A percentile compares a stretch with the other conserved stretches of the same genome.
Conservation (phyloP, 2,797 vertebrate genomes). For the Allobates femoralis region DNA sequence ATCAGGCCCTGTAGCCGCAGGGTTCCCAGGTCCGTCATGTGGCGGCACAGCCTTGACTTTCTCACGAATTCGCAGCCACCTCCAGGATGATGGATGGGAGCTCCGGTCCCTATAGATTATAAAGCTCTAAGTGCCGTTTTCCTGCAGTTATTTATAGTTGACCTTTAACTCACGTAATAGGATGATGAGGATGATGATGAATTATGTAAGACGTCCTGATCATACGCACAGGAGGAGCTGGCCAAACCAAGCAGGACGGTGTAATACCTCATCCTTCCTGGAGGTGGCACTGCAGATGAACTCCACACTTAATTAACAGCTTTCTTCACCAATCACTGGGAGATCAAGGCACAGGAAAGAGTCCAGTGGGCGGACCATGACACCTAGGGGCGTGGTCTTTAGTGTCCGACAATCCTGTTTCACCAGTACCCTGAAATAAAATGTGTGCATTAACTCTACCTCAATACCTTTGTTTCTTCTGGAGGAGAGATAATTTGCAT, state of each 20-base stretch:
- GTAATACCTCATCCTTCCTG: background rate
- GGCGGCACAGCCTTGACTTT: background rate
- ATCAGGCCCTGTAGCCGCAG: background rate
- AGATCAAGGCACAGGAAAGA: too few relatives aligned
- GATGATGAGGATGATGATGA: background rate
- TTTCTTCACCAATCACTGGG: background rate
- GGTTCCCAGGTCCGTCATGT: background rate
- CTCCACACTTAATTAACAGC: background rate
- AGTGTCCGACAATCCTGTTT: too few relatives aligned
- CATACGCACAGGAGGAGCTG: background rate
- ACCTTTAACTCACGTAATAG: background rate
- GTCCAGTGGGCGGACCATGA: too few relatives aligned
- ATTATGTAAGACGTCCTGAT: background rate
- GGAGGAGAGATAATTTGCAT: too few relatives aligned
- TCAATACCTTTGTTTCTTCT: too few relatives aligned
- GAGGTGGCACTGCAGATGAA: background rate
- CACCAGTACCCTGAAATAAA: too few relatives aligned
- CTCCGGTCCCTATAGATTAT: constrained; percentile 13
- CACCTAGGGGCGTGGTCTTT: too few relatives aligned
- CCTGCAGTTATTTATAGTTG: background rate
- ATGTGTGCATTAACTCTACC: too few relatives aligned
- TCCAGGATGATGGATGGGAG: background rate
- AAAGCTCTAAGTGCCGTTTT: background rate
- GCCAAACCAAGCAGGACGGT: background rate
- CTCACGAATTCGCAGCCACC: background rate